A percentile compares a stretch with the other conserved stretches of the same genome.
Evolutionary conservation across 1,140 invertebrate genomes (phyloP).

Genomic region (Achatina immaculata): DNA sequence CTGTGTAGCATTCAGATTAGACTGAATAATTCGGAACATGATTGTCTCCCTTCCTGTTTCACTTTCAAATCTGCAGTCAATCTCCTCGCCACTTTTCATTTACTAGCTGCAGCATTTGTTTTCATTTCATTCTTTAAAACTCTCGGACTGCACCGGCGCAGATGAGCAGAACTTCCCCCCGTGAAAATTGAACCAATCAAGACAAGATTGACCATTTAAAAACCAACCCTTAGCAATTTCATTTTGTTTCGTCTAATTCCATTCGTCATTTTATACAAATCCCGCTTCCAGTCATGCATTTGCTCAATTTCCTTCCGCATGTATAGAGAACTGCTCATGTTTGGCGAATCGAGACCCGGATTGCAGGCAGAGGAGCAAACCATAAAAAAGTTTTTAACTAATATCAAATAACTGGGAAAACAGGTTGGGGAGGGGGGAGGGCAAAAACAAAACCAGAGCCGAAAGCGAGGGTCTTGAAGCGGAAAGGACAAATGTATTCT

Average conservation of each 20-base stretch:
- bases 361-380: background rate
- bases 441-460: background rate
- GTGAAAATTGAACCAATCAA: background rate
- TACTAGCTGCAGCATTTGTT: background rate
- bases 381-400: no score
- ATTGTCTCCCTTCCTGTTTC: constrained; percentile 13
- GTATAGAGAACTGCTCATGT: background rate
- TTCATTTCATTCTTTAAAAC: background rate
- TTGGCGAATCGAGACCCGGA: background rate
- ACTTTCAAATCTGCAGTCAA: background rate
- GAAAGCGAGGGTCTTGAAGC: background rate
- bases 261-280: constrained; percentile 15
- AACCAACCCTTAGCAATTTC: background rate
- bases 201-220: background rate
- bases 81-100: background rate
- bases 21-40: background rate
- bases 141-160: background rate
- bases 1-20: background rate
- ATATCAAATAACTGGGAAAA: no score
- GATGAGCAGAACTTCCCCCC: background rate
- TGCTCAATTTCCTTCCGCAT: background rate
- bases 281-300: background rate
- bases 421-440: background rate
- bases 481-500: constrained; percentile 14
- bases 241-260: background rate